These are phyloP conservation scores for Stichodactyla helianthus DNA, from an alignment of 64 coral and sea anemone genomes.

Conservation along the genomic window DNA sequence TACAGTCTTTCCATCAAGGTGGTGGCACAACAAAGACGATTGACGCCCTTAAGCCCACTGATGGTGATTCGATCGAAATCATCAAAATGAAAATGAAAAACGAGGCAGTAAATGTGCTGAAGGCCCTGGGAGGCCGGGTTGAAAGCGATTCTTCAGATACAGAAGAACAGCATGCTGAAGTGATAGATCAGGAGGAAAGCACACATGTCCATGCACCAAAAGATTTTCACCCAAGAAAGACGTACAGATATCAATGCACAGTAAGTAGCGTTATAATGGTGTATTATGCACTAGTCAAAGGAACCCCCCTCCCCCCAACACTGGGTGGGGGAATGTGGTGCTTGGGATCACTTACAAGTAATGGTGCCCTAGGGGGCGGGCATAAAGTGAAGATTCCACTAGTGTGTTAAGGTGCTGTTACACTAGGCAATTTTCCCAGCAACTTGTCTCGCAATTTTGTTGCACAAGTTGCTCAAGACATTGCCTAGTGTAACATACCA, in stretches of 20 bases:
- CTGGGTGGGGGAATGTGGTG: no score
- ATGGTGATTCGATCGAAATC: not conserved
- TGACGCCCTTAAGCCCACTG: not conserved
- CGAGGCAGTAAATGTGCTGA: not conserved
- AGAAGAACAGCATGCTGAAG: not conserved
- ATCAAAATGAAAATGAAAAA: conserved; percentile 6
- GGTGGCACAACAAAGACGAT: not conserved
- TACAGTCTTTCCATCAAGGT: conserved; percentile 6
- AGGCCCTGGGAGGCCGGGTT: not conserved
- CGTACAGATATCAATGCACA: not conserved
- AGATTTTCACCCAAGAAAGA: not conserved
- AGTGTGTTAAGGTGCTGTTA: no score
- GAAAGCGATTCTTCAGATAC: not conserved
- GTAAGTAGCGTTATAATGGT: not conserved
- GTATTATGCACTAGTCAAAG: not conserved
- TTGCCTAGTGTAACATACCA: no score
- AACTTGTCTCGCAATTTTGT: no score
- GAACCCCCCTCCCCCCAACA: no score
- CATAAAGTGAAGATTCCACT: no score
- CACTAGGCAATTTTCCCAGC: no score
- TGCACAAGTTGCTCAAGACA: no score
- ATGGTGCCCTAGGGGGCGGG: no score
- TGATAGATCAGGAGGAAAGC: not conserved
- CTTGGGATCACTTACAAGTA: no score
- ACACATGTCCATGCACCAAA: not conserved